Conservation (phyloP, 1,140 invertebrate species). For the Drosophila sucinea region DNA sequence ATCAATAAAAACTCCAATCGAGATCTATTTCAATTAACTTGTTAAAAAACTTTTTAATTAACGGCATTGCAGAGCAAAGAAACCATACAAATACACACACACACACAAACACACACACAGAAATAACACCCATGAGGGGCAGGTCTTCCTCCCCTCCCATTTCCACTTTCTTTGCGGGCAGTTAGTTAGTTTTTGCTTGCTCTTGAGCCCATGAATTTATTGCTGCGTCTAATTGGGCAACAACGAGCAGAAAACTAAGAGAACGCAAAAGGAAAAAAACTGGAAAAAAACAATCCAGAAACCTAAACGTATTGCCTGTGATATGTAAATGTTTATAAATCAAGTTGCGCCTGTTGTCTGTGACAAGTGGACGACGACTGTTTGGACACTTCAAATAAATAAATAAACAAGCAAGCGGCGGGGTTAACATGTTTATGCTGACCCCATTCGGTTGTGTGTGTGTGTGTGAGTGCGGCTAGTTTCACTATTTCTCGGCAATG, state of each 20-base stretch:
- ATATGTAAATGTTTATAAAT: constrained; percentile 79
- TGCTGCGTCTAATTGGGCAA: constrained; percentile 76
- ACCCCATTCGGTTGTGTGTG: constrained; percentile 32
- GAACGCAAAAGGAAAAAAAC: not conserved
- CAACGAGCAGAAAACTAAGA: constrained; percentile 30
- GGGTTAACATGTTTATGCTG: constrained; percentile 53
- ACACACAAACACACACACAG: not conserved
- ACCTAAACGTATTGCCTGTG: constrained; percentile 23
- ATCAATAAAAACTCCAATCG: constrained; percentile 81
- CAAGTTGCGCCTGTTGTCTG: constrained; percentile 63
- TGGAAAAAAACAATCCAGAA: constrained; percentile 1
- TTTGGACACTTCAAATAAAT: constrained; percentile 70
- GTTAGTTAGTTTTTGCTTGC: constrained; percentile 26
- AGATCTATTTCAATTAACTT: constrained; percentile 81
- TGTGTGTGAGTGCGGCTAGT: constrained; percentile 34
- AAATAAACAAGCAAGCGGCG: constrained; percentile 68
- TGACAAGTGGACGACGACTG: constrained; percentile 75
- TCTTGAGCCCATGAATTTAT: constrained; percentile 58
- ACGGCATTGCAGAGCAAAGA: constrained; percentile 65
- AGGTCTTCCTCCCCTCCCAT: not conserved
- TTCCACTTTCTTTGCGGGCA: constrained; percentile 40
- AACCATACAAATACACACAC: constrained; percentile 6
- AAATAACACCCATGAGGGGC: not conserved
- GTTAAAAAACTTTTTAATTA: constrained; percentile 81
- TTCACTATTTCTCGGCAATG: not conserved